These are phyloP conservation scores for Porites rus DNA, from an alignment of 92 coral and sea anemone species.

Conservation along the genomic window DNA sequence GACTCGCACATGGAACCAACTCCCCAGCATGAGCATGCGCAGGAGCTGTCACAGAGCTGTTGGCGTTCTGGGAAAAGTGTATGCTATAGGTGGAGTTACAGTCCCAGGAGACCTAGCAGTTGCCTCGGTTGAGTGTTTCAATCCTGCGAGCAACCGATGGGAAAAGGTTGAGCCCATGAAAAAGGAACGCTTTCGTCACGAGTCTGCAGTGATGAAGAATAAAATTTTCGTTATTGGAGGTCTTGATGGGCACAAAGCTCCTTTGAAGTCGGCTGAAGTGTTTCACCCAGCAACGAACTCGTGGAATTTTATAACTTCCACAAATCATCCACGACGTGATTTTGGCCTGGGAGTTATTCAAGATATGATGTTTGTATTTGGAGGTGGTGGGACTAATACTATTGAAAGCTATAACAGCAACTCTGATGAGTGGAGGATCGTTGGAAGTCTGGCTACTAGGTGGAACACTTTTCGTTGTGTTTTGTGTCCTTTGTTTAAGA, in stretches of 20 bases:
- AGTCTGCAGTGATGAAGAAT: slow-evolving; percentile 49
- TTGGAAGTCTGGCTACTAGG: slow-evolving; percentile 68
- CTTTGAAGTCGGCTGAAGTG: slow-evolving; percentile 68
- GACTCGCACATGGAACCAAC: slow-evolving; percentile 68
- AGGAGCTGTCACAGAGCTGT: slow-evolving; percentile 78
- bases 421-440: slow-evolving; percentile 69
- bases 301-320: slow-evolving; percentile 66
- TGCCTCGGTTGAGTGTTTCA: slow-evolving; percentile 78
- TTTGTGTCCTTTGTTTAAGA: slow-evolving; percentile 54
- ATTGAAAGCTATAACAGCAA: slow-evolving; percentile 73
- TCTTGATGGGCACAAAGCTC: slow-evolving; percentile 55
- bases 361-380: slow-evolving; percentile 80
- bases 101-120: slow-evolving; percentile 77
- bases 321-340: slow-evolving; percentile 78
- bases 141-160: slow-evolving; percentile 77
- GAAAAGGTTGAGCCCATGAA: slow-evolving; percentile 70
- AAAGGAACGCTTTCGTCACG: slow-evolving; percentile 76
- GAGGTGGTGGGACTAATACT: slow-evolving; percentile 74
- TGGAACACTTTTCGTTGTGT: slow-evolving; percentile 85
- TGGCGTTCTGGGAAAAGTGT: slow-evolving; percentile 70
- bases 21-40: slow-evolving; percentile 81
- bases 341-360: slow-evolving; percentile 78
- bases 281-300: slow-evolving; percentile 58
- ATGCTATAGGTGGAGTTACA: slow-evolving; percentile 81
- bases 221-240: slow-evolving; percentile 77